Conservation (phyloP, 2,113 vertebrate genomes). For the Clarias magur region DNA sequence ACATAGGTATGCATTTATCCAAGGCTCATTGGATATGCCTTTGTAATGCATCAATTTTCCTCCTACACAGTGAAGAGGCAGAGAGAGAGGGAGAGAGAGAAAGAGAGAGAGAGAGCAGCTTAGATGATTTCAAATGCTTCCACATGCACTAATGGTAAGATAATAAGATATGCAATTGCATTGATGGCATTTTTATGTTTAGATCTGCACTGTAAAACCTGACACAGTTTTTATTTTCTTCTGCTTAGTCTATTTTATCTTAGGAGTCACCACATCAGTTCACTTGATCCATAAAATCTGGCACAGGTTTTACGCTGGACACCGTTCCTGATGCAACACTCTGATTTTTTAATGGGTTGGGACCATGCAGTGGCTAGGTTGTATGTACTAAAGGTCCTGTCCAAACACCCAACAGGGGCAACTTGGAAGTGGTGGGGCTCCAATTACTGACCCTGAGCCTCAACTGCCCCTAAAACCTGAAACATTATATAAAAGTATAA, state of each 20-base stretch:
- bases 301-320: too few species aligned
- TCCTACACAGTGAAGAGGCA: slow-evolving; percentile 9
- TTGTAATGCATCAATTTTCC: slow-evolving; percentile 37
- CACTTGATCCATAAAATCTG: too few species aligned
- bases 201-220: neutral
- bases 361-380: too few species aligned
- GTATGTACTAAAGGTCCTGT: too few species aligned
- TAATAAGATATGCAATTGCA: neutral
- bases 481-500: neutral
- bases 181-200: neutral
- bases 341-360: too few species aligned
- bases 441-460: too few species aligned
- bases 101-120: neutral
- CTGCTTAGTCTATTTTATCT: too few species aligned
- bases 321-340: too few species aligned
- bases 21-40: neutral
- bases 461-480: too few species aligned
- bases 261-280: too few species aligned
- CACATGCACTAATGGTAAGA: neutral
- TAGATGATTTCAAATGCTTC: neutral
- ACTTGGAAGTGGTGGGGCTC: too few species aligned
- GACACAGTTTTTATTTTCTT: neutral
- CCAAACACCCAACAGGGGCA: too few species aligned
- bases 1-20: slow-evolving; percentile 30
- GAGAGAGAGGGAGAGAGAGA: neutral